These are phyloP conservation scores for Ophthalmolycus amberensis DNA, from an alignment of 2,113 vertebrate genomes.

Conservation along the genomic window DNA sequence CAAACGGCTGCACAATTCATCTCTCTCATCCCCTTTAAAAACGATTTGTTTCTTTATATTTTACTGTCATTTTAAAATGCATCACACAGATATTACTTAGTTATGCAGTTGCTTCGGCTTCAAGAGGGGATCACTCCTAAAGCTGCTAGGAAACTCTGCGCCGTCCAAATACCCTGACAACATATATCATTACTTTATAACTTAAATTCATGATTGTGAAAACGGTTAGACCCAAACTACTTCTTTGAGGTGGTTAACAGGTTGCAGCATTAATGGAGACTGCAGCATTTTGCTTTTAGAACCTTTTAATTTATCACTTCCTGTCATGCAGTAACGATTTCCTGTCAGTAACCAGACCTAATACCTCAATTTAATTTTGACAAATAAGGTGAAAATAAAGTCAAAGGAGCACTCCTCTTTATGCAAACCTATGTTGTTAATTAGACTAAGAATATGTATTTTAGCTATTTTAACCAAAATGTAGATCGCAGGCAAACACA, in stretches of 20 bases:
- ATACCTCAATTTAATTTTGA: neutral
- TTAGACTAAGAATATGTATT: neutral
- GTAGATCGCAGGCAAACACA: conserved; percentile 5
- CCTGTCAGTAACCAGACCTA: neutral
- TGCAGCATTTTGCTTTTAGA: neutral
- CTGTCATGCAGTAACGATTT: conserved; percentile 1
- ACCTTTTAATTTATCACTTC: neutral
- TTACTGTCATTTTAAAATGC: neutral
- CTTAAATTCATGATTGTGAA: neutral
- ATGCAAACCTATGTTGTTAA: neutral
- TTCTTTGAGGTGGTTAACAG: neutral
- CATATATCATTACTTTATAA: conserved; percentile 6
- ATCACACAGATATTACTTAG: neutral
- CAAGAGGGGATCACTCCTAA: neutral
- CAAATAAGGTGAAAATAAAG: neutral
- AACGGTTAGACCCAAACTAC: neutral
- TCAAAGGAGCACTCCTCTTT: neutral
- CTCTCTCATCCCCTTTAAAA: conserved; percentile 17
- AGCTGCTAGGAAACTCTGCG: conserved; percentile 2
- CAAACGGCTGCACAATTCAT: conserved; percentile 44
- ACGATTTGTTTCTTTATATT: neutral
- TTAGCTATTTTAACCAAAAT: conserved; percentile 6
- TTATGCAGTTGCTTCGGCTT: neutral
- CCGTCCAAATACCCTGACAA: neutral
- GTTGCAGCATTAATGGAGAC: neutral